Base-by-base conservation (phyloP, 1,140 invertebrate species). In the Hyphantria cunea region DNA sequence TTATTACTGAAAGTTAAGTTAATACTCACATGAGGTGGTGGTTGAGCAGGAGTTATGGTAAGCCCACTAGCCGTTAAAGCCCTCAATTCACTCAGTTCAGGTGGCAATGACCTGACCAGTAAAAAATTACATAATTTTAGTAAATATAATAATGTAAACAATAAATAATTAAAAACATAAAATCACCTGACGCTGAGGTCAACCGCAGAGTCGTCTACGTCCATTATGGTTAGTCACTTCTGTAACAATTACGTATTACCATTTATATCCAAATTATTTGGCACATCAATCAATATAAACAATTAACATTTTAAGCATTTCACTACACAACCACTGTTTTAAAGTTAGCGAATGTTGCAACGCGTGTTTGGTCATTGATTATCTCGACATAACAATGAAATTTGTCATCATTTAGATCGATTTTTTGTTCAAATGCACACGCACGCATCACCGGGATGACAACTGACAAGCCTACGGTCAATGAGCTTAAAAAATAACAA, bases 171-270 rank as follows among this genome's bases (percentile, higher is more conserved):
- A 50, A n/a, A n/a, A 34, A 6, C 3, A 47, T 37, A 52, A 65
- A 34, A 53, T 91, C 91, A 96, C 95, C 94, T 94, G 68, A 96
- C 93, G 87, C 95, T 96, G 52, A 96, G 90, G 90, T 96, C 94
- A 45, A 95, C 94, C 39, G 94, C 94, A 13, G 94, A 93, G 80
- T 94, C 94, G 66, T 94, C 94, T 76, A 93, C 92, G 88, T 94
- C 93, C 93, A 94, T 94, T 80, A 64, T 78, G 70, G 50, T 72
- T 75, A 64, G 64, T 64, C 64, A 78, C 64, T 63, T 55, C 70
- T 70, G 69, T 32, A 71, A 76, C 55, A 72, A 70, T 71, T 78
- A 78, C 59, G 63, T 72, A 76, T 67, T 72, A 72, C 66, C 9
- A 74, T 76, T 67, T 73, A 59, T 11, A 78, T 60, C 66, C 60